Percentiles rank a stretch among this genome's conserved stretches.
Conservation (phyloP, 2,113 vertebrate genomes). For the Pseudorhombus dupliciocellatus region DNA sequence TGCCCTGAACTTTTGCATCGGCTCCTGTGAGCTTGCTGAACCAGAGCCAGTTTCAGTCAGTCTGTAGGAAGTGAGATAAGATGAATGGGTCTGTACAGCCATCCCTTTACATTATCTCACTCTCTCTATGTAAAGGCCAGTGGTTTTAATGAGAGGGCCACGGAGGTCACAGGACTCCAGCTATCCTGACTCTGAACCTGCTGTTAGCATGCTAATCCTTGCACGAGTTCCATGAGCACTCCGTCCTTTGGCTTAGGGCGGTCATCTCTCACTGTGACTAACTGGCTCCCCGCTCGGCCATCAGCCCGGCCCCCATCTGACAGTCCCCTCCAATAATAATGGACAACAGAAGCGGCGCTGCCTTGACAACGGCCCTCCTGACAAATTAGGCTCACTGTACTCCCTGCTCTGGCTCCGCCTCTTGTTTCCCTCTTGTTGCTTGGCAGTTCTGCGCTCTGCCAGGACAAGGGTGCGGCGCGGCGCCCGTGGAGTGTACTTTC, state of each 20-base stretch:
- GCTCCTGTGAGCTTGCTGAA: constrained; percentile 2
- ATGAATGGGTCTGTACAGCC: constrained; percentile 24
- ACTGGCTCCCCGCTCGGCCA: constrained; percentile 64
- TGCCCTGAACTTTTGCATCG: background rate
- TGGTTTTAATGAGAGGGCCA: constrained; percentile 70
- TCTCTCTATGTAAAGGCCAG: constrained; percentile 66
- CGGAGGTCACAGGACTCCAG: constrained; percentile 63
- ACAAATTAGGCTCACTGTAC: constrained; percentile 70
- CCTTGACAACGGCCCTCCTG: constrained; percentile 69
- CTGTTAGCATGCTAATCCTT: constrained; percentile 71
- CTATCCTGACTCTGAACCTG: constrained; percentile 53
- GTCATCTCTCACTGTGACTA: constrained; percentile 66
- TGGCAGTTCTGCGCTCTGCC: constrained; percentile 57
- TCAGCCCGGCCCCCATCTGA: constrained; percentile 61
- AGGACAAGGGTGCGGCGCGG: constrained; percentile 30
- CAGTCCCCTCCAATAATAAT: constrained; percentile 73
- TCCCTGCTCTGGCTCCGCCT: constrained; percentile 55
- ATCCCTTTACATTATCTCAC: constrained; percentile 36
- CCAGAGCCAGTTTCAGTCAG: constrained; percentile 6
- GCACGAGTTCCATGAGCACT: constrained; percentile 34
- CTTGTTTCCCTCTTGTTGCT: constrained; percentile 59
- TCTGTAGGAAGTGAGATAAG: constrained; percentile 28
- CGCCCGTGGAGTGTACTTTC: constrained; percentile 37
- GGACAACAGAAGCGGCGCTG: constrained; percentile 66
- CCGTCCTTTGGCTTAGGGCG: constrained; percentile 40